These are phyloP conservation scores for Paguma larvata DNA, from an alignment of 2,797 vertebrate genomes.

Conservation along the genomic window DNA sequence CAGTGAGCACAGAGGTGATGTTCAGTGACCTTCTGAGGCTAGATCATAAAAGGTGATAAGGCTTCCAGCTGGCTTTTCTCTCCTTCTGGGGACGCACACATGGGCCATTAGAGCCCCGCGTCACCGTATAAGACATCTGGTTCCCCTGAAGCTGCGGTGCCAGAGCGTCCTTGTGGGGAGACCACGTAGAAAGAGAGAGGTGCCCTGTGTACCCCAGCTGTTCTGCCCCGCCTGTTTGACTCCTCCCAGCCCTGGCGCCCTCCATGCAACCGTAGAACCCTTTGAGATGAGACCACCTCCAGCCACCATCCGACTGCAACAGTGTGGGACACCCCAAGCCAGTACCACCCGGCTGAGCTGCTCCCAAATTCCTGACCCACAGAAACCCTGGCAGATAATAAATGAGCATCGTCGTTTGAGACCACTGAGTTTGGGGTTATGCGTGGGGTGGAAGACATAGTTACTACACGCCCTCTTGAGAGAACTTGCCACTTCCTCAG, in stretches of 20 bases:
- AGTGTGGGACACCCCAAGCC: background rate
- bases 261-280: background rate
- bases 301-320: background rate
- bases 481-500: background rate
- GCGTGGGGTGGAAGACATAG: background rate
- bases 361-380: background rate
- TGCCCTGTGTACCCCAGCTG: background rate
- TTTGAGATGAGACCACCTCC: background rate
- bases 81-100: background rate
- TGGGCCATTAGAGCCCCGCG: background rate
- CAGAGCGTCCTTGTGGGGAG: background rate
- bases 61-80: background rate
- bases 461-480: background rate
- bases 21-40: background rate
- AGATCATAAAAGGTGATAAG: background rate
- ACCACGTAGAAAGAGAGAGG: background rate
- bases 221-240: background rate
- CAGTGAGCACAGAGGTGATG: background rate
- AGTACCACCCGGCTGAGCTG: background rate
- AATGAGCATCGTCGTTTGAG: background rate
- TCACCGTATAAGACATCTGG: background rate
- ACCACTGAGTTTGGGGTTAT: background rate
- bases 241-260: background rate
- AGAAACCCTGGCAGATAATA: background rate
- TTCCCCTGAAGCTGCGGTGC: background rate